A percentile compares a stretch with the other conserved stretches of the same genome.
phyloP scores from a whole-genome alignment of 1,140 invertebrate species.

The Leptinotarsa texana region DNA sequence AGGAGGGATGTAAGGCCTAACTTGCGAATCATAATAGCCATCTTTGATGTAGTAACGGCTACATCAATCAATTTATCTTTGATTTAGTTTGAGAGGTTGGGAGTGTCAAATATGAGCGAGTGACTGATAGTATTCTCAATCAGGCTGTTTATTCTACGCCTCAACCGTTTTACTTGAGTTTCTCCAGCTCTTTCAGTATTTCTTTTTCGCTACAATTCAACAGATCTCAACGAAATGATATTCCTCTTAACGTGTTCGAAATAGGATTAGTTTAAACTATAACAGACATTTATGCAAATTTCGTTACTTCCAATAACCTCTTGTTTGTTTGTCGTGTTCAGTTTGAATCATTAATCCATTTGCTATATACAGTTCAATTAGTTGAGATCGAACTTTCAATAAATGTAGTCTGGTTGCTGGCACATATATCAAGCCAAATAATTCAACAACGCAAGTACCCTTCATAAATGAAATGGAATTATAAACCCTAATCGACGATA shows the following conservation, averaged over 20 bases:
- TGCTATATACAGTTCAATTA: too few relatives aligned
- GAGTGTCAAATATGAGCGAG: neutral
- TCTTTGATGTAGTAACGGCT: neutral
- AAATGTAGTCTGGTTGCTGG: too few relatives aligned
- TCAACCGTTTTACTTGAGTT: neutral
- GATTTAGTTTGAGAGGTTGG: neutral
- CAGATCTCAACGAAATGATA: neutral
- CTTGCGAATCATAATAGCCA: neutral
- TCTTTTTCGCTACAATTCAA: neutral
- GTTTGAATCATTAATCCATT: neutral
- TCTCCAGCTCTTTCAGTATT: neutral
- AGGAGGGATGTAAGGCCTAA: neutral
- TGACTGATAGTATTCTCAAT: neutral
- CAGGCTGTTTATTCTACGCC: neutral
- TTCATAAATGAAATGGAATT: too few relatives aligned
- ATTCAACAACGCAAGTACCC: too few relatives aligned
- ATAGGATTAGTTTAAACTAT: neutral
- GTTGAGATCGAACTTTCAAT: too few relatives aligned
- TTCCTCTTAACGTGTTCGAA: neutral
- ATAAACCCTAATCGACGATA: too few relatives aligned
- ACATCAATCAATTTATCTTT: too few relatives aligned
- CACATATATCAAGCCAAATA: too few relatives aligned
- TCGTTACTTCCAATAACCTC: neutral
- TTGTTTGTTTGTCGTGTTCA: neutral
- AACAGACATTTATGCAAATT: neutral